These are phyloP conservation scores for Nannoperca australis DNA, from an alignment of 2,797 vertebrate genomes.

Conservation along the genomic window DNA sequence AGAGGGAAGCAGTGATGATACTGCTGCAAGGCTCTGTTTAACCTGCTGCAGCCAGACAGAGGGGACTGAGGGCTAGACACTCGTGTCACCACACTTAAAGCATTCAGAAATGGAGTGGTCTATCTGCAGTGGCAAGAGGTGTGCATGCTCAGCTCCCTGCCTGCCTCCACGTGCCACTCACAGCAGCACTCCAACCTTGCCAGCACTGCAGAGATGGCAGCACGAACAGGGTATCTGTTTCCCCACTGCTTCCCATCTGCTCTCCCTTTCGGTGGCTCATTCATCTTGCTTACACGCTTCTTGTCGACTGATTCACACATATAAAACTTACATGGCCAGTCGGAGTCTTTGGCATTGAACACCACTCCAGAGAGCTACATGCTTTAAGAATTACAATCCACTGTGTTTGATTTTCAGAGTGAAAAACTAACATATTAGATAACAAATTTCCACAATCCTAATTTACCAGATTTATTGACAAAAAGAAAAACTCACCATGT, in stretches of 20 bases:
- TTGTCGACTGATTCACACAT: slow-evolving; percentile 32
- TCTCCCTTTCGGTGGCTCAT: slow-evolving; percentile 58
- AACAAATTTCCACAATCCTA: neutral
- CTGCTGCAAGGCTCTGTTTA: slow-evolving; percentile 44
- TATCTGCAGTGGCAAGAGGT: slow-evolving; percentile 66
- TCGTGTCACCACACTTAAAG: slow-evolving; percentile 57
- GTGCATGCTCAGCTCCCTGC: slow-evolving; percentile 57
- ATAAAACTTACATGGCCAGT: slow-evolving; percentile 12
- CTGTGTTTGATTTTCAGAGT: neutral
- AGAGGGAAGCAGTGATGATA: slow-evolving; percentile 57
- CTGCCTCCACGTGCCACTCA: slow-evolving; percentile 60
- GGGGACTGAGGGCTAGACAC: slow-evolving; percentile 29
- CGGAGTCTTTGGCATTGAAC: slow-evolving; percentile 35
- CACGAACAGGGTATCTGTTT: slow-evolving; percentile 26
- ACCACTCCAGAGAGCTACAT: neutral
- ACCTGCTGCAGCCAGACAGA: slow-evolving; percentile 55
- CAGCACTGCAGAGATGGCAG: slow-evolving; percentile 74
- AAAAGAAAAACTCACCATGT: slow-evolving; percentile 79
- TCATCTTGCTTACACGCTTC: slow-evolving; percentile 56
- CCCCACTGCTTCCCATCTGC: slow-evolving; percentile 57
- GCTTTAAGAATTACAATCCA: neutral
- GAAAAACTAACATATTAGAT: neutral
- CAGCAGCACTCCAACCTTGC: slow-evolving; percentile 56
- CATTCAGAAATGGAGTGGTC: slow-evolving; percentile 46
- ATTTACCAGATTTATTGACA: neutral